Evolutionary conservation across 2,113 vertebrate species (phyloP).

Genomic region (Myanophis thanlyinensis): DNA sequence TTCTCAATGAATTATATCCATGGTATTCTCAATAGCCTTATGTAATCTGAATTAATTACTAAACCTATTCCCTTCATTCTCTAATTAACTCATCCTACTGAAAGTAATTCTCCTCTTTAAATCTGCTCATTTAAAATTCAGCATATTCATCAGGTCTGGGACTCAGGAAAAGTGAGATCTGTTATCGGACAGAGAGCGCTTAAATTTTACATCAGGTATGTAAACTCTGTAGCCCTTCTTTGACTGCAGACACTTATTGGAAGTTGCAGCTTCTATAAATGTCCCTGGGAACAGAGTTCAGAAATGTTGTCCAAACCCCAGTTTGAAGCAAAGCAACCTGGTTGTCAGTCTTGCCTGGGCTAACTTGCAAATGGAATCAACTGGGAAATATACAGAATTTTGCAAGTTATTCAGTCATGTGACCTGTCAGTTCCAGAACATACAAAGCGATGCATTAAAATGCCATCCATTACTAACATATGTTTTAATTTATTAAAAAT

Average conservation of each 20-base stretch:
- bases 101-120: slow-evolving; percentile 58
- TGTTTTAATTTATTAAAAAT: neutral
- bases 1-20: slow-evolving; percentile 61
- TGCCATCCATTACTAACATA: neutral
- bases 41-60: slow-evolving; percentile 70
- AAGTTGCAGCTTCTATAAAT: neutral
- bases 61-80: slow-evolving; percentile 64
- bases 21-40: slow-evolving; percentile 63
- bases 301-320: neutral
- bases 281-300: neutral
- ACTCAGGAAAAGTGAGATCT: neutral
- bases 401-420: neutral
- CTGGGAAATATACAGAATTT: neutral
- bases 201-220: neutral
- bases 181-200: neutral
- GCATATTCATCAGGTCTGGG: slow-evolving; percentile 52
- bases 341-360: neutral
- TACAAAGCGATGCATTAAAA: neutral
- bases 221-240: slow-evolving; percentile 23
- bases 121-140: slow-evolving; percentile 68
- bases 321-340: neutral
- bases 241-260: slow-evolving; percentile 50
- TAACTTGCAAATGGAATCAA: neutral
- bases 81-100: slow-evolving; percentile 67
- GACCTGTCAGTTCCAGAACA: neutral